phyloP scores from a whole-genome alignment of 2,888 invertebrate species.

The Sarcophaga rosellei region DNA sequence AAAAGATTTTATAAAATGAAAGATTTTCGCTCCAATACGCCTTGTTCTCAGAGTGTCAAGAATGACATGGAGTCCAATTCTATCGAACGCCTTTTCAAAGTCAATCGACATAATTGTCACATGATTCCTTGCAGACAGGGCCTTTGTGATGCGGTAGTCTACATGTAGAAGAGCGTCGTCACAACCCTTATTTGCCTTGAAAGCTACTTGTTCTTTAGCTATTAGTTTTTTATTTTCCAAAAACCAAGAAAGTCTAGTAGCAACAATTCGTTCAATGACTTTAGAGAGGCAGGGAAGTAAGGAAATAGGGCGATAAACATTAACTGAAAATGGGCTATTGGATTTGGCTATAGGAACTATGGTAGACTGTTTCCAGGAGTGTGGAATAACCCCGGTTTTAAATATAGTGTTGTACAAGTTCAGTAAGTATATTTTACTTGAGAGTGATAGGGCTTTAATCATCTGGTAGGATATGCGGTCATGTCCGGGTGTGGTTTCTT shows the following conservation, averaged over 20 bases:
- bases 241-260: slow-evolving; percentile 26
- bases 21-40: too few species aligned
- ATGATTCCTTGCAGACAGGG: slow-evolving; percentile 43
- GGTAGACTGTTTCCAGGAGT: slow-evolving; percentile 35
- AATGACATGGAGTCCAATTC: too few species aligned
- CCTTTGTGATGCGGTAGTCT: slow-evolving; percentile 16
- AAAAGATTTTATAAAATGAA: too few species aligned
- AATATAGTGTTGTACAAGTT: not conserved
- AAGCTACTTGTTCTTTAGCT: too few species aligned
- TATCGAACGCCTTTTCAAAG: too few species aligned
- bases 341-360: slow-evolving; percentile 41
- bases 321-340: not conserved
- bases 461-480: not conserved
- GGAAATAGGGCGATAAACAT: slow-evolving; percentile 36
- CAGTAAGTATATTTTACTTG: too few species aligned
- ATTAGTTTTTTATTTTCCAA: too few species aligned
- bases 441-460: not conserved
- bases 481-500: not conserved
- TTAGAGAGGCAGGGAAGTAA: slow-evolving; percentile 9
- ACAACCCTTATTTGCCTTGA: too few species aligned
- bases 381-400: not conserved
- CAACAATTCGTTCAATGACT: too few species aligned
- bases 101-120: slow-evolving; percentile 45
- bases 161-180: slow-evolving; percentile 36
- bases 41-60: too few species aligned